phyloP scores from a whole-genome alignment of 2,888 invertebrate genomes.

The Trissonchulus sp. region DNA sequence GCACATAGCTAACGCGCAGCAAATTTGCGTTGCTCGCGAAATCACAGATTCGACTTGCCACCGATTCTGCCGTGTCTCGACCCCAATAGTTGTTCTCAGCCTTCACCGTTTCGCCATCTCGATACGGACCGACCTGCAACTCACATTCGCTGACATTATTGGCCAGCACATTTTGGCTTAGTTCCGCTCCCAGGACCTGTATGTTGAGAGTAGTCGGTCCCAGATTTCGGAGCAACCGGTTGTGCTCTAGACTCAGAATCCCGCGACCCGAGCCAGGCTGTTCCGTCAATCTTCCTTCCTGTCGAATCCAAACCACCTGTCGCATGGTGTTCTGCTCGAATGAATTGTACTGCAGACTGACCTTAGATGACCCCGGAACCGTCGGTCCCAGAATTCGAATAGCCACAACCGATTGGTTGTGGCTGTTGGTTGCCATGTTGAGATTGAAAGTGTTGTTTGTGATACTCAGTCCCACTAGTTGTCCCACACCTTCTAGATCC shows the following conservation, averaged over 20 bases:
- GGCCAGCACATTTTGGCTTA: neutral
- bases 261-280: neutral
- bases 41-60: constrained; percentile 23
- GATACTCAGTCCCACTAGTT: neutral
- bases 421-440: neutral
- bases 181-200: neutral
- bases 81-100: constrained; percentile 27
- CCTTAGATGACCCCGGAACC: neutral
- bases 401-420: neutral
- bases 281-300: neutral
- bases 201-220: neutral
- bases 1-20: neutral
- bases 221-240: neutral
- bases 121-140: constrained; percentile 13
- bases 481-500: neutral
- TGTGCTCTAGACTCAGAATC: neutral
- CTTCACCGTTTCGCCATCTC: constrained; percentile 2
- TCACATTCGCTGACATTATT: constrained; percentile 28
- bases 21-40: constrained; percentile 19
- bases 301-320: neutral
- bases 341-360: neutral
- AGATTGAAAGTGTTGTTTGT: neutral
- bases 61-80: neutral
- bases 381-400: neutral
- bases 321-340: neutral